phyloP scores from a whole-genome alignment of 2,888 invertebrate species.

The Thumatha senex region DNA sequence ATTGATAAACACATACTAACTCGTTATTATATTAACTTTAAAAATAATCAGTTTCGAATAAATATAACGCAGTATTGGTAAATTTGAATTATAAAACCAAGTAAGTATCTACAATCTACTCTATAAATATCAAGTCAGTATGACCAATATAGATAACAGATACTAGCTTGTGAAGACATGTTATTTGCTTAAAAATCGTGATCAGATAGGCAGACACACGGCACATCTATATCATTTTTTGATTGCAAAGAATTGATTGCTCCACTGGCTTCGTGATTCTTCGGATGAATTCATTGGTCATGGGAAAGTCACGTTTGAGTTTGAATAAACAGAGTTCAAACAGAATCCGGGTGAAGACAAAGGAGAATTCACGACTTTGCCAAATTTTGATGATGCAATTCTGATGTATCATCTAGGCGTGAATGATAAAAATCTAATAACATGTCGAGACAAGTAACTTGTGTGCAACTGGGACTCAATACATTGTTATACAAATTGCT shows the following conservation, averaged over 20 bases:
- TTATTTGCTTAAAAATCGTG: slow-evolving; percentile 18
- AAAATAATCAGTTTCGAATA: too few relatives aligned
- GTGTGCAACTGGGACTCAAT: slow-evolving; percentile 16
- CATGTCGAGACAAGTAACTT: slow-evolving; percentile 29
- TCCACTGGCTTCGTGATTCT: slow-evolving; percentile 42
- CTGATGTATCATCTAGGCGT: slow-evolving; percentile 46
- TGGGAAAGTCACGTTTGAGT: slow-evolving; percentile 48
- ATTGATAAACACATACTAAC: too few relatives aligned
- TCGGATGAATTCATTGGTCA: slow-evolving; percentile 47
- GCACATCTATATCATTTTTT: slow-evolving; percentile 25
- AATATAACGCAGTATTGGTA: not conserved
- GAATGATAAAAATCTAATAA: slow-evolving; percentile 44
- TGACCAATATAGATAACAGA: slow-evolving; percentile 19
- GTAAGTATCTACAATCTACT: slow-evolving; percentile 11
- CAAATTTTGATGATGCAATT: slow-evolving; percentile 18
- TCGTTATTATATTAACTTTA: too few relatives aligned
- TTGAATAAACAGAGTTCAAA: slow-evolving; percentile 36
- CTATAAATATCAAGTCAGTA: slow-evolving; percentile 18
- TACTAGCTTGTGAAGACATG: slow-evolving; percentile 21
- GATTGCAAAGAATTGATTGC: slow-evolving; percentile 40
- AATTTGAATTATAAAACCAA: not conserved
- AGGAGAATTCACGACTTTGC: slow-evolving; percentile 22
- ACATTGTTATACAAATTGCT: slow-evolving; percentile 19
- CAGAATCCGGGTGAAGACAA: slow-evolving; percentile 37
- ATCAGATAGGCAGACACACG: slow-evolving; percentile 23